These are phyloP conservation scores for Ptychoptera contaminata DNA, from an alignment of 2,888 invertebrate species.

Conservation along the genomic window DNA sequence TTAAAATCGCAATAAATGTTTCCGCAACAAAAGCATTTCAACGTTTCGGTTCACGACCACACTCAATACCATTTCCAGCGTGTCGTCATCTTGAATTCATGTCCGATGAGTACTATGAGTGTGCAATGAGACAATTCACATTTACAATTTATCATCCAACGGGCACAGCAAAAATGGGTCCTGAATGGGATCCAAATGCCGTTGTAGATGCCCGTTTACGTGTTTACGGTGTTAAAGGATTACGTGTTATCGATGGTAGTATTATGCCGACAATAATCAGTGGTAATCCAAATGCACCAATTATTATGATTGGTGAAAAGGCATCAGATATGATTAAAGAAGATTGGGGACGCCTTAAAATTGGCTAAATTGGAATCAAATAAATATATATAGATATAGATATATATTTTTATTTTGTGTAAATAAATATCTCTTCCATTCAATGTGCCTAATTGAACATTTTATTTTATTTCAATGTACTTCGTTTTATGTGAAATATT, in stretches of 20 bases:
- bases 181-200: conserved; percentile 52
- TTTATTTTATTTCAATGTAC: too few species aligned
- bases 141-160: conserved; percentile 77
- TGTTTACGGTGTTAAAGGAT: conserved; percentile 60
- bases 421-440: neutral
- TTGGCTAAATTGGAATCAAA: neutral
- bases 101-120: conserved; percentile 78
- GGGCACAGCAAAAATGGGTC: conserved; percentile 79
- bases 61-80: conserved; percentile 67
- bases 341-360: conserved; percentile 45
- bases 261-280: conserved; percentile 81
- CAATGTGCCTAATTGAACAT: neutral
- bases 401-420: neutral
- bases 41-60: conserved; percentile 61
- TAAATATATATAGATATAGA: neutral
- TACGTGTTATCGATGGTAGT: conserved; percentile 70
- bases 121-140: conserved; percentile 61
- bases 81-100: conserved; percentile 56
- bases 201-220: conserved; percentile 64
- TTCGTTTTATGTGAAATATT: too few species aligned
- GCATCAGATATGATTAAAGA: conserved; percentile 79
- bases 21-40: conserved; percentile 69
- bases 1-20: conserved; percentile 65
- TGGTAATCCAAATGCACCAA: conserved; percentile 80
- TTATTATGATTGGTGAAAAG: conserved; percentile 84